Base-by-base conservation (phyloP, 2,113 vertebrate species). In the Phoenicopterus ruber region DNA sequence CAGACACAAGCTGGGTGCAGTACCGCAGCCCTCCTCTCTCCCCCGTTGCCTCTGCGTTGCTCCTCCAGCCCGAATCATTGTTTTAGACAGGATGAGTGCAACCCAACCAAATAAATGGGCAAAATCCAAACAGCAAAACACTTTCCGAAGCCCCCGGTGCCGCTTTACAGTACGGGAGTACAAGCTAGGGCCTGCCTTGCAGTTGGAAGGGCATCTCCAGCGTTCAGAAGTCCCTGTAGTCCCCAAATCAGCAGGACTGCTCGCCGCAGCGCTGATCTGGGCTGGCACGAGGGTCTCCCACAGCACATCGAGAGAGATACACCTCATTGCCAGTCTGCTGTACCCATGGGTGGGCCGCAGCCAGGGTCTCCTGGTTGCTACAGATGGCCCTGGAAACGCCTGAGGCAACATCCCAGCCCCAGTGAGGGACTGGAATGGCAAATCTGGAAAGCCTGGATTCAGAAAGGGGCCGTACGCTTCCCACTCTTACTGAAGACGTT, bases 221-320 rank as follows among this genome's bases (percentile, higher is more conserved):
- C 4, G n/a, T 28, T 67, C 50, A 11, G 21, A 54, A 74, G 47
- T 20, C 44, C 57, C 59, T 42, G 22, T 5, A 50, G 36, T 44
- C 74, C 74, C 11, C 59, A 44, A 9, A 31, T 3, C 31, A 55
- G 65, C 0, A 0, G 4, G 24, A 44, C 42, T 7, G 13, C 21
- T 62, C 10, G 5, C 16, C 3, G 1, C 59, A 66, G 85, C 1
- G 1, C 32, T 12, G 46, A 3, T 20, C 57, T 46, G 50, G 32
- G 65, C 31, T 1, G 1, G 5, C 12, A 20, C 2, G 19, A 86
- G 44, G 19, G 4, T 44, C 21, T 54, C 61, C 71, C 73, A 49
- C 31, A 52, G 31, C 29, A 20, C 36, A 49, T 0, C 3, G 3
- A 32, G 9, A 65, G 55, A n/a, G 34, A 47, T 8, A 21, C 8